These are phyloP conservation scores for Lates calcarifer DNA, from an alignment of 2,113 vertebrate genomes.

Conservation along the genomic window DNA sequence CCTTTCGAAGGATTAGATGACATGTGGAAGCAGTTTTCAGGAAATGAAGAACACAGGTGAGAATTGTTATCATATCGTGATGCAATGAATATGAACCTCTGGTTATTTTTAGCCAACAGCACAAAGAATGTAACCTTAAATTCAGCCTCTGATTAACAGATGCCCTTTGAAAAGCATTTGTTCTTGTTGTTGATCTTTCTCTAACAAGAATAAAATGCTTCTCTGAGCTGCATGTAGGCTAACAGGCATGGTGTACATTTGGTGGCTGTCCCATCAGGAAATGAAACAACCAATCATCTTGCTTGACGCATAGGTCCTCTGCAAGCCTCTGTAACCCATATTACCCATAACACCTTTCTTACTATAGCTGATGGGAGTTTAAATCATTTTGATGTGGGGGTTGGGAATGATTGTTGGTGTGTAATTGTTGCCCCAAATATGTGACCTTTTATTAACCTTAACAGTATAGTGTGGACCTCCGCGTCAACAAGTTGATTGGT, in stretches of 20 bases:
- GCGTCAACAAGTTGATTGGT: no score
- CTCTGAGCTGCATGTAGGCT: background rate
- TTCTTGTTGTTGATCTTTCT: no score
- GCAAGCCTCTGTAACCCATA: background rate
- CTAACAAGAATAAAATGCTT: background rate
- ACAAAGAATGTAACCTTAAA: background rate
- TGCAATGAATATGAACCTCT: background rate
- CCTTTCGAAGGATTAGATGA: conserved; percentile 73
- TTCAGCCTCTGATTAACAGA: background rate
- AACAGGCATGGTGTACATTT: background rate
- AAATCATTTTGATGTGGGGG: background rate
- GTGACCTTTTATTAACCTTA: background rate
- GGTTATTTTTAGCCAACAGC: background rate
- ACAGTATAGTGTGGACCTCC: no score
- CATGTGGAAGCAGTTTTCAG: conserved; percentile 81
- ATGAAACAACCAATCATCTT: background rate
- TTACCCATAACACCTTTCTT: background rate
- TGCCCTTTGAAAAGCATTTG: no score
- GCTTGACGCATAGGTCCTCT: background rate
- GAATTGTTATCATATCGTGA: background rate
- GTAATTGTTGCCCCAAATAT: background rate
- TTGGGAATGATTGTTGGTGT: background rate
- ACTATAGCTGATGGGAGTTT: no score
- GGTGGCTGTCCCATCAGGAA: background rate
- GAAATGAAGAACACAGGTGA: conserved; percentile 78